A percentile compares a stretch with the other conserved stretches of the same genome.
phyloP scores from a whole-genome alignment of 2,888 invertebrate genomes.

The Drosophila pegasa region DNA sequence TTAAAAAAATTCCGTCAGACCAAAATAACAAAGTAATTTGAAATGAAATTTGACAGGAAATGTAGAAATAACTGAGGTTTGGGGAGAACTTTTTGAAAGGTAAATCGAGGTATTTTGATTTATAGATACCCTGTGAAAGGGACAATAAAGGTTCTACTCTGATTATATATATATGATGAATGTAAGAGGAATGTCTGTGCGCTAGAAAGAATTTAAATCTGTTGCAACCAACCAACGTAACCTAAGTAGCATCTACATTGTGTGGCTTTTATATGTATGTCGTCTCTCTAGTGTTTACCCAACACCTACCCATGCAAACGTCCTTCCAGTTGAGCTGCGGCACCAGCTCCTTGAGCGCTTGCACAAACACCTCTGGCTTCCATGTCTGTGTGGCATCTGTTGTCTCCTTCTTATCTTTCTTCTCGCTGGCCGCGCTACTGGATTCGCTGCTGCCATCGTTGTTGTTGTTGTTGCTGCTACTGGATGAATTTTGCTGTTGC shows the following conservation, averaged over 20 bases:
- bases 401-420: conserved; percentile 84
- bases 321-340: conserved; percentile 96
- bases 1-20: conserved; percentile 2
- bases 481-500: conserved; percentile 53
- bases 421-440: conserved; percentile 56
- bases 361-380: conserved; percentile 97
- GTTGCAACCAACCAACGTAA: no score
- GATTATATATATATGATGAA: no score
- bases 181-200: no score
- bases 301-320: conserved; percentile 90
- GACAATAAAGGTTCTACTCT: neutral
- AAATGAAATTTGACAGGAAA: neutral
- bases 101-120: neutral
- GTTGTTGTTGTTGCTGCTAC: conserved; percentile 52
- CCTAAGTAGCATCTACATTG: neutral
- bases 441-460: conserved; percentile 70
- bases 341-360: conserved; percentile 95
- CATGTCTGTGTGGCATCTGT: conserved; percentile 89
- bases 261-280: no score
- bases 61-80: neutral
- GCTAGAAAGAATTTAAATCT: no score
- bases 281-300: no score
- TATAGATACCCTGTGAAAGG: neutral
- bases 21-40: neutral
- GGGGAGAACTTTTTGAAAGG: neutral